Base-by-base conservation (phyloP, 2,797 vertebrate species). In the Miichthys miiuy region DNA sequence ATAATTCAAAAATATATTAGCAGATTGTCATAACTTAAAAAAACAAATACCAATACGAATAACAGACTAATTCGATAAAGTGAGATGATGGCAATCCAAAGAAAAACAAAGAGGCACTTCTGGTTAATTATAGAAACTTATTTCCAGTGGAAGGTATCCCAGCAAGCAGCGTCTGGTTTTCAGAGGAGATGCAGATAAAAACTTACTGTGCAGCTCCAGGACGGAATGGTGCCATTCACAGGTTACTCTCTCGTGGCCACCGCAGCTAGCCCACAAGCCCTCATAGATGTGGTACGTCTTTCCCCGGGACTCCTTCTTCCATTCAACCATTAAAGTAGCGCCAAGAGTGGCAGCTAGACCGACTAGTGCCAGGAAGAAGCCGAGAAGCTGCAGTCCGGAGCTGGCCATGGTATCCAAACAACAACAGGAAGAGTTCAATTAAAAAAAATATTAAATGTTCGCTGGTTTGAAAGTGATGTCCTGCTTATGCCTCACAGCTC, bases 351-450 rank as follows among this genome's bases (percentile, higher is more conserved):
- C 95, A 0, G 94, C 86, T 84, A 96, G 93, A 73, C 97, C 97
- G 30, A 92, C 48, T 79, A 96, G 92, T 2, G 96, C 91, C 82
- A 98, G 91, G 77, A 96, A 60, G 86, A 96, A 97, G 3, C 97
- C 96, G 73, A 97, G 57, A 2, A 98, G 87, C 86, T 99, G 97
- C 63, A 97, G 75, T n/a, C 94, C 96, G 4, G 96, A 93, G 77
- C 95, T 95, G 89, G 97, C 96, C 97, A 98, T 98, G 34, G 27
- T 70, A 0, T 72, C 72, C 74, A 47, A 20, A 25, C 18, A 10
- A 23, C 10, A 50, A 46, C 18, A 12, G 41, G 11, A 2, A 20
- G 21, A n/a, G 18, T 5, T 50, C 18, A 47, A 10, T 9, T 0
- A 62, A 20, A 7, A 27, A 10, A 9, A 21, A 34, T 38, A 38